Evolutionary conservation across 2,888 invertebrate genomes (phyloP).

Genomic region (Myopa tessellatipennis): DNA sequence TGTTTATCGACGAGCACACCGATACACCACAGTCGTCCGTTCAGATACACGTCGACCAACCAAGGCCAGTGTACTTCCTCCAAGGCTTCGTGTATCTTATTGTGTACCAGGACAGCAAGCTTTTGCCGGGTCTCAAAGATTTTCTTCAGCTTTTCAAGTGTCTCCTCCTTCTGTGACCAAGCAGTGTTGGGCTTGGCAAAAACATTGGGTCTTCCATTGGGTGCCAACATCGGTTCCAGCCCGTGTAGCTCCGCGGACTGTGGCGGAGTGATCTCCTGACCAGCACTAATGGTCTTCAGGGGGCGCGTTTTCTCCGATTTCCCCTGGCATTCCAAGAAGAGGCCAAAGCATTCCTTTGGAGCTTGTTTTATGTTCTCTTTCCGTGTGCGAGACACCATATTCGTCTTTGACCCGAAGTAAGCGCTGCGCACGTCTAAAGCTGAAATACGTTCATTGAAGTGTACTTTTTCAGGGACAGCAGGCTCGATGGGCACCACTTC

Average conservation of each 20-base stretch:
- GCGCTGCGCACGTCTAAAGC: neutral
- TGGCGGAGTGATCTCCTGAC: slow-evolving; percentile 44
- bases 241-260: slow-evolving; percentile 15
- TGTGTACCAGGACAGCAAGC: slow-evolving; percentile 58
- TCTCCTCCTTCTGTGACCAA: slow-evolving; percentile 54
- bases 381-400: neutral
- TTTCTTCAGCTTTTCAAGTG: slow-evolving; percentile 56
- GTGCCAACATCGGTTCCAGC: slow-evolving; percentile 54
- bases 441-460: neutral
- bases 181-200: slow-evolving; percentile 54
- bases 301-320: slow-evolving; percentile 57
- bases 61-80: slow-evolving; percentile 74
- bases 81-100: slow-evolving; percentile 60
- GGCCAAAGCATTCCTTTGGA: slow-evolving; percentile 55
- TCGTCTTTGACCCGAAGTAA: neutral
- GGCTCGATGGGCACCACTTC: slow-evolving; percentile 56
- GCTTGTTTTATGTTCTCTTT: slow-evolving; percentile 47
- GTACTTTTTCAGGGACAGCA: neutral
- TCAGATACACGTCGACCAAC: slow-evolving; percentile 78
- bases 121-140: slow-evolving; percentile 59
- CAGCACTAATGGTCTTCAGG: slow-evolving; percentile 59
- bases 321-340: slow-evolving; percentile 63
- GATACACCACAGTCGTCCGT: slow-evolving; percentile 78
- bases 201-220: slow-evolving; percentile 56
- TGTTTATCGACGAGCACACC: slow-evolving; percentile 76